Evolutionary conservation across 2,888 invertebrate species (phyloP), one percentile per base, ranked within the genome.

Genomic region (Torymus aiolomorphi): DNA sequence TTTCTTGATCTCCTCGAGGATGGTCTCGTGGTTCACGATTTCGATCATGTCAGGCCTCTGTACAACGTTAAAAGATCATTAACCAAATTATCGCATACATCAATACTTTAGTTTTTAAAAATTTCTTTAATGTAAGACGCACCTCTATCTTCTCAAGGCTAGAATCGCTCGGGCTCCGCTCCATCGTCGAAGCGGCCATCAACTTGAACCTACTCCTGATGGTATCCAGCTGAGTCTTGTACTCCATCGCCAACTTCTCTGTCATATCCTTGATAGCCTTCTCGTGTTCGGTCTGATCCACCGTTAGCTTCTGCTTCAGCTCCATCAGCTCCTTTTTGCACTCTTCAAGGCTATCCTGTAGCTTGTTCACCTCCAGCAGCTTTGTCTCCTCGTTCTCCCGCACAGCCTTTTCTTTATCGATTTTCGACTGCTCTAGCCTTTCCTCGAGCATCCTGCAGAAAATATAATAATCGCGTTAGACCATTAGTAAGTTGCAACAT

Each of bases 151-250:
- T 95, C 86, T 96, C 96, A 5, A 96, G 91, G 87, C 94, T 96
- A 2, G 94, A 93, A 84, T 96, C 96, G 8, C 95, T 95, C 0
- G 95, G 95, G 76, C 95, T 95, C 57, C 94, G 92, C 84, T 96
- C 95, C 93, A 95, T 94, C 66, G 93, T 94, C 12, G 93, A 93
- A 80, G 94, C 91, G 0, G 95, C 94, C 92, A 96, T 95, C 80
- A 96, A 91, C 82, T 91, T 91, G 82, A 90, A 92, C 54, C 92
- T 87, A 52, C 87, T 85, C 16, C 88, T 84, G 11, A 97, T 92
- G 8, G 94, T 94, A 85, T 96, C 96, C 61, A 97, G 92, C 89
- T 97, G 96, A 18, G 93, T 94, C 89, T 95, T 95, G 88, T 96
- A 95, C 84, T 95, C 94, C 79, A 93, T 91, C 73, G 93, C 93